Evolutionary conservation across 2,888 invertebrate genomes (phyloP).

Genomic region (Cosmia trapezina): DNA sequence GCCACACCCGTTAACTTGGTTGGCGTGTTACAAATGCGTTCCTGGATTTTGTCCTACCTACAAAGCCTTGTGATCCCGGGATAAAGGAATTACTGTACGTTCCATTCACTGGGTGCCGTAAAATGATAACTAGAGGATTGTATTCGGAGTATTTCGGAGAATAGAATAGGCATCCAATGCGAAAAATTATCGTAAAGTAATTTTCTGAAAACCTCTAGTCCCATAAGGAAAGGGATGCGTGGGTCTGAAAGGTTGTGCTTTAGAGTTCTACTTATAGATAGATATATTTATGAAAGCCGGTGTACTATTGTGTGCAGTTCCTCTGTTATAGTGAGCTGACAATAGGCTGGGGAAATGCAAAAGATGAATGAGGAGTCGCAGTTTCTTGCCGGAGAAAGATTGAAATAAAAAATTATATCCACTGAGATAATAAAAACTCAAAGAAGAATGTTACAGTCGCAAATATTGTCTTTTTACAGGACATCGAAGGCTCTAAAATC

Average conservation of each 20-base stretch:
- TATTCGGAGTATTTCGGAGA: constrained; percentile 6
- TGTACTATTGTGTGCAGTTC: constrained; percentile 16
- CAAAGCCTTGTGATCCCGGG: constrained; percentile 30
- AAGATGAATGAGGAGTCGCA: constrained; percentile 14
- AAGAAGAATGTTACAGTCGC: background rate
- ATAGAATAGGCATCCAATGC: constrained; percentile 13
- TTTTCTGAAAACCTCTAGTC: constrained; percentile 25
- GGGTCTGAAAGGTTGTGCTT: constrained; percentile 11
- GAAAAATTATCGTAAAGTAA: constrained; percentile 15
- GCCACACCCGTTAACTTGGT: constrained; percentile 44
- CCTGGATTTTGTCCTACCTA: constrained; percentile 26
- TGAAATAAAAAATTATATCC: background rate
- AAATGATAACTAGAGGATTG: constrained; percentile 37
- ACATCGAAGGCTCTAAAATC: too few species aligned
- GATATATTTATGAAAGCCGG: constrained; percentile 5
- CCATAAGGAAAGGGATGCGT: background rate
- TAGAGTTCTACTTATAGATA: constrained; percentile 1
- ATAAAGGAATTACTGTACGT: constrained; percentile 32
- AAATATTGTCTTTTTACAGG: background rate
- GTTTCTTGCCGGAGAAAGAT: constrained; percentile 15
- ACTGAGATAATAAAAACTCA: background rate
- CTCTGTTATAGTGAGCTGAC: constrained; percentile 10
- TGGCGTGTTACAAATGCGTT: constrained; percentile 21
- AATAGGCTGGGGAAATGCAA: constrained; percentile 22
- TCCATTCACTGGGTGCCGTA: constrained; percentile 17